phyloP scores from a whole-genome alignment of 2,888 invertebrate genomes.

The Callyntrura guangdongensis region DNA sequence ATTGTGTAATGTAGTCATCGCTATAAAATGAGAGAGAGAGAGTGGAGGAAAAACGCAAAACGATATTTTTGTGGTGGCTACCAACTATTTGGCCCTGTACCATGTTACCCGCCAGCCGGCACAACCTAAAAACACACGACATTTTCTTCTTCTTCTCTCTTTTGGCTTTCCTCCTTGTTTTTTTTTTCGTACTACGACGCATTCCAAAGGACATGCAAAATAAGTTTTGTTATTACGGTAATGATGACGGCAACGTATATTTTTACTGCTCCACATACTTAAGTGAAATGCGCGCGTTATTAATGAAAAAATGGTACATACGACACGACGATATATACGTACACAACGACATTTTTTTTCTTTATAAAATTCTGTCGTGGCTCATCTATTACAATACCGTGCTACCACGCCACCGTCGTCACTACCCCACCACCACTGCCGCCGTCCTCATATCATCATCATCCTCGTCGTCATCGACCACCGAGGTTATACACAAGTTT shows the following conservation, averaged over 20 bases:
- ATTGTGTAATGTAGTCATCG: no score
- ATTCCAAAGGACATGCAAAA: slow-evolving; percentile 1
- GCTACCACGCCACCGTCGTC: neutral
- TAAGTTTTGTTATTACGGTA: neutral
- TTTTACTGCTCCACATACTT: neutral
- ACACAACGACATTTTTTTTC: no score
- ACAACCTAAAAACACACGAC: neutral
- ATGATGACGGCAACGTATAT: slow-evolving; percentile 5
- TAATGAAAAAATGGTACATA: no score
- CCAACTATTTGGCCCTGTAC: neutral
- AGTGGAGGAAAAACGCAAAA: no score
- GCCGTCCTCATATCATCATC: no score
- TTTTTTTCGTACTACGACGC: slow-evolving; percentile 9
- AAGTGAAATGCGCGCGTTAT: no score
- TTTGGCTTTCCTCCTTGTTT: neutral
- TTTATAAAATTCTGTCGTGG: no score
- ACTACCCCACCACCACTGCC: neutral
- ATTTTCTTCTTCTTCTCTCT: neutral
- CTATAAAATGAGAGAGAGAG: no score
- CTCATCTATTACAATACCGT: neutral
- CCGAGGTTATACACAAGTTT: neutral
- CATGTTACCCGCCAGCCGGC: slow-evolving; percentile 4
- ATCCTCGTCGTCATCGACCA: neutral
- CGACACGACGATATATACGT: no score
- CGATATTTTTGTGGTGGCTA: no score